Evolutionary conservation across 2,888 invertebrate species (phyloP).

Genomic region (Napeogenes sylphis): DNA sequence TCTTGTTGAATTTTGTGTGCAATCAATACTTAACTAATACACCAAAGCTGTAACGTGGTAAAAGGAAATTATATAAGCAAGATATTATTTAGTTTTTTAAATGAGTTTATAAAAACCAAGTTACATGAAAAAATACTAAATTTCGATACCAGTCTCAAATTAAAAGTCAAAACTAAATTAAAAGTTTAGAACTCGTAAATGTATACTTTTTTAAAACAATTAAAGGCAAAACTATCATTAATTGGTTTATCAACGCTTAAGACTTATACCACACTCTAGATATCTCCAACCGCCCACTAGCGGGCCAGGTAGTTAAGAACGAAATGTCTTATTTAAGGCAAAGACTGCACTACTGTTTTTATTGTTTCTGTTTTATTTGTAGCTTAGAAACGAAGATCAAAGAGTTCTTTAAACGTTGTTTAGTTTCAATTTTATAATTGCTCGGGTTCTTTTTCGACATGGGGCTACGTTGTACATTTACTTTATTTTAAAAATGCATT

Average conservation of each 20-base stretch:
- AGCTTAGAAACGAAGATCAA: conserved; percentile 1
- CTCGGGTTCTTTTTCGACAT: background rate
- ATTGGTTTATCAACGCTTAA: conserved; percentile 13
- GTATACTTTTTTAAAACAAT: no score
- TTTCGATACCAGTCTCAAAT: no score
- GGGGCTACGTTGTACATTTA: background rate
- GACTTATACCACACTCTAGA: conserved; percentile 37
- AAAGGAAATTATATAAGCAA: no score
- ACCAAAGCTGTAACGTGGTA: no score
- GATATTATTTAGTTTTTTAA: no score
- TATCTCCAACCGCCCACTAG: conserved; percentile 53
- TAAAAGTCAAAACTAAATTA: no score
- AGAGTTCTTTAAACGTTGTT: conserved; percentile 2
- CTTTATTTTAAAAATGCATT: background rate
- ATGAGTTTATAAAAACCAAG: no score
- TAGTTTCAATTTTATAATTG: background rate
- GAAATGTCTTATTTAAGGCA: conserved; percentile 69
- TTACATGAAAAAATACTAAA: no score
- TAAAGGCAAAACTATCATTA: no score
- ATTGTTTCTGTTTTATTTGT: conserved; percentile 24
- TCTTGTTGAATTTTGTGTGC: no score
- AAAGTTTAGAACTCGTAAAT: no score
- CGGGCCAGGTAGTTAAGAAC: conserved; percentile 48
- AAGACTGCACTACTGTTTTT: conserved; percentile 42
- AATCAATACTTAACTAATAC: no score